These are phyloP conservation scores for Heteractis magnifica DNA, from an alignment of 92 coral and sea anemone genomes.

Conservation along the genomic window DNA sequence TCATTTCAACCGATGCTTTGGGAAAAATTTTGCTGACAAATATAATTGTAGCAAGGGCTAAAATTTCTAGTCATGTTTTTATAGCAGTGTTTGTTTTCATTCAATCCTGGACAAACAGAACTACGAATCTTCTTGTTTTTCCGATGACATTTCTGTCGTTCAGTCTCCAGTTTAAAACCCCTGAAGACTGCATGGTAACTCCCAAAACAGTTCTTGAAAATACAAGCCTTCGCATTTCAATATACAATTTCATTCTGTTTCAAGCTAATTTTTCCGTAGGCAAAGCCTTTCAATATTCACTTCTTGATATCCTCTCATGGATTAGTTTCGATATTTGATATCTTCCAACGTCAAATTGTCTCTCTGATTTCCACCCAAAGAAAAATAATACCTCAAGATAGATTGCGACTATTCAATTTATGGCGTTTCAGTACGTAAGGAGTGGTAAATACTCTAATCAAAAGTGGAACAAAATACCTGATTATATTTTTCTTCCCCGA, in stretches of 20 bases:
- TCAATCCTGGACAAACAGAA: background rate
- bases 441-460: background rate
- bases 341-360: background rate
- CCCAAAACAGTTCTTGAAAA: background rate
- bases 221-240: background rate
- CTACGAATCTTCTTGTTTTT: background rate
- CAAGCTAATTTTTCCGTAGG: background rate
- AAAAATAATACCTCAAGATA: background rate
- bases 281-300: background rate
- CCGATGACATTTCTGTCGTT: background rate
- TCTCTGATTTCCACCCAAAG: background rate
- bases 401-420: background rate
- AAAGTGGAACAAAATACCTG: background rate
- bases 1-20: no score
- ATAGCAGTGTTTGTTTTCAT: background rate
- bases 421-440: background rate
- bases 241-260: background rate
- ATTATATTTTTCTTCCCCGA: background rate
- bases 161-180: background rate
- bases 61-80: background rate
- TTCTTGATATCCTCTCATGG: background rate
- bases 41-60: background rate
- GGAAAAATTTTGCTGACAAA: background rate
- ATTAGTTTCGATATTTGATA: background rate
- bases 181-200: no score